Base-by-base conservation (phyloP, 2,888 invertebrate genomes). In the Barypeithes pellucidus region DNA sequence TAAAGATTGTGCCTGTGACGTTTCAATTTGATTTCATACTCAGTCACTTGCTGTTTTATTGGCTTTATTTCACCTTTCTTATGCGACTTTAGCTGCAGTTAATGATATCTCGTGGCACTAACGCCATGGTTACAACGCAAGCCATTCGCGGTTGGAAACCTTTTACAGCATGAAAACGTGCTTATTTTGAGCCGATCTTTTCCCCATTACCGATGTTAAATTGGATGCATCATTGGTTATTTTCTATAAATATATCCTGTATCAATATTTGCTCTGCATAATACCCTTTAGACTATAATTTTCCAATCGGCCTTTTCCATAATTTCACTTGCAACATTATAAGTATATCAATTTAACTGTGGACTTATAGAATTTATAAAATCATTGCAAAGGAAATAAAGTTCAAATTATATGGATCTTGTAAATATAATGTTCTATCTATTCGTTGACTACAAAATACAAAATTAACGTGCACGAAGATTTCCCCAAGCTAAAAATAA, bases 31-130 rank as follows among this genome's bases (percentile, higher is more conserved):
- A 81, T 81, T 83, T 83, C 83, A 82, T 80, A 80, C 82, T 77
- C 82, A 83, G 83, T 82, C 84, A 82, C 85, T 83, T 82, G 84
- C 85, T 85, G 85, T 85, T 85, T 85, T 85, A 85, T 85, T 80
- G 82, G 79, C 79, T 81, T 81, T 85, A 85, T 84, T 84, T 85
- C 84, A 85, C 82, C 80, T 82, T 83, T 83, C 82, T 84, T 84
- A 84, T 83, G 83, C 80, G 83, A 82, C 81, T 78, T 78, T 77
- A 78, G 79, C 80, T 77, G 79, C 79, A 80, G 76, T 83, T 82
- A 82, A 82, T 79, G 82, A 82, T 81, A 79, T 79, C 80, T 79
- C 75, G 73, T 79, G 79, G 79, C 80, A 81, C 81, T 80, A 77
- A 80, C 77, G 78, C 80, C 79, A 79, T 79, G 79, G 81, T 80